These are phyloP conservation scores for Lynx canadensis DNA, from an alignment of 2,113 vertebrate species.

Conservation along the genomic window DNA sequence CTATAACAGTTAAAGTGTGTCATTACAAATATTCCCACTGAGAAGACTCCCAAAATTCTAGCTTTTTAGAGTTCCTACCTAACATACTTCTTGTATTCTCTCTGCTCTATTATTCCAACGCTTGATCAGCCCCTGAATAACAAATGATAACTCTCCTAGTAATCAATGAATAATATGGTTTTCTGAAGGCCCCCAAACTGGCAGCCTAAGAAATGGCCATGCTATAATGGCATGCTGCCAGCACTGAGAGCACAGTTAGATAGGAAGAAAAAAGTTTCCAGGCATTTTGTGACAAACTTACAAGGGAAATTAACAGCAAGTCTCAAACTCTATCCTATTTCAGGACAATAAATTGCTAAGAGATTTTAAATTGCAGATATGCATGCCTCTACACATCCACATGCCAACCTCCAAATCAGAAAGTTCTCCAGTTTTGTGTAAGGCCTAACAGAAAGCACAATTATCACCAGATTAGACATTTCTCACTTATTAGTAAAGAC, in stretches of 20 bases:
- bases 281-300: not conserved
- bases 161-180: not conserved
- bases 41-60: slow-evolving; percentile 30
- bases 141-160: not conserved
- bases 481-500: slow-evolving; percentile 12
- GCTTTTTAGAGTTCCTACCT: not conserved
- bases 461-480: not conserved
- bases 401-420: not conserved
- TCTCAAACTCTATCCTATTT: not conserved
- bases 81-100: not conserved
- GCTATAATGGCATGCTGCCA: not conserved
- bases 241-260: not conserved
- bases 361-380: not conserved
- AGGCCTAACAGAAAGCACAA: slow-evolving; percentile 2
- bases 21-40: not conserved
- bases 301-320: slow-evolving; percentile 25
- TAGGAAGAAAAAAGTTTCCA: not conserved
- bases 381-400: not conserved
- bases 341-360: slow-evolving; percentile 39
- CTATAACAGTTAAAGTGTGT: not conserved
- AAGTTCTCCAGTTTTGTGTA: not conserved
- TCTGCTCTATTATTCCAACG: not conserved
- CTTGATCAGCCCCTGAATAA: not conserved
- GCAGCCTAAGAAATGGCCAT: not conserved
- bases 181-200: not conserved